These are phyloP conservation scores for Colinus virginianus DNA, from an alignment of 2,113 vertebrate species.

Conservation along the genomic window DNA sequence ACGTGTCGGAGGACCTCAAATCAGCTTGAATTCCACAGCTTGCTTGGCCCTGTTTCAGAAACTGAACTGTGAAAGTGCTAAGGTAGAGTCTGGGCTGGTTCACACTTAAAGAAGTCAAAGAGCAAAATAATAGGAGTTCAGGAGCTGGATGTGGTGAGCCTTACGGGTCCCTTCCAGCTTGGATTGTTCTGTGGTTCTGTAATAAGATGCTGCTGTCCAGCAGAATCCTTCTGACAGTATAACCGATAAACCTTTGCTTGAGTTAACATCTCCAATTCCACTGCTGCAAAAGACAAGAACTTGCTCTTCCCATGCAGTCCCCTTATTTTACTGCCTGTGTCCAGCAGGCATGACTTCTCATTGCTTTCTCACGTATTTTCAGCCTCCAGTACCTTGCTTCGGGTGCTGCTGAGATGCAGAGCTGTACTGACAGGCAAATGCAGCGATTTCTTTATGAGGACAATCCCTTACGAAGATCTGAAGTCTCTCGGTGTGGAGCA, in stretches of 20 bases:
- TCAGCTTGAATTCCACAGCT: not conserved
- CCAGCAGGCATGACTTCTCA: not conserved
- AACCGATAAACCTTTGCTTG: not conserved
- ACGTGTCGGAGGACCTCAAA: not conserved
- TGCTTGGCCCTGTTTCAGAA: not conserved
- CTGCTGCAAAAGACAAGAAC: not conserved
- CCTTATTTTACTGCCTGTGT: not conserved
- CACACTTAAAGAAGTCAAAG: not conserved
- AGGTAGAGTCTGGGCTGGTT: not conserved
- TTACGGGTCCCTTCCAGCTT: no score
- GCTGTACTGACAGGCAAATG: not conserved
- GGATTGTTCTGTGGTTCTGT: no score
- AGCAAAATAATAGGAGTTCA: no score
- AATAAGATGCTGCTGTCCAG: not conserved
- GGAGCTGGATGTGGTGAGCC: no score
- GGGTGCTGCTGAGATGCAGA: not conserved
- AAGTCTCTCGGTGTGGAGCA: not conserved
- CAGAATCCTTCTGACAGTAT: not conserved
- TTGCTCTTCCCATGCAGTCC: not conserved
- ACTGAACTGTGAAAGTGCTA: not conserved
- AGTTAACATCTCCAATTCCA: not conserved
- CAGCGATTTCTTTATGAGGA: not conserved
- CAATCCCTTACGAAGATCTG: not conserved
- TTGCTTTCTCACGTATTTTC: not conserved
- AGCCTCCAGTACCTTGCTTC: not conserved